Evolutionary conservation across 2,888 invertebrate species (phyloP), one percentile per base, ranked within the genome.

Genomic region (Bombylius discolor): DNA sequence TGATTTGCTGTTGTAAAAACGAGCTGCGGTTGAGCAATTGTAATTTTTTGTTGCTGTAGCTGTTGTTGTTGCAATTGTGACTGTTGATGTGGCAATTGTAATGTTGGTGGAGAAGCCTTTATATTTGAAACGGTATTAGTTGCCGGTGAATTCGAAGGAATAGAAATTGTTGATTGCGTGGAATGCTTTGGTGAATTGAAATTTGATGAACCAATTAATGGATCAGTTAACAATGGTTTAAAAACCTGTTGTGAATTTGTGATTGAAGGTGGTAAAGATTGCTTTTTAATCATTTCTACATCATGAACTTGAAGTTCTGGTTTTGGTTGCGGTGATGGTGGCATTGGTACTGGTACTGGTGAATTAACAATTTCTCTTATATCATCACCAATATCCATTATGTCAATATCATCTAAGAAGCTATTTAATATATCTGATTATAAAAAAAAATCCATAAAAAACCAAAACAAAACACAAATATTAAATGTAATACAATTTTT

Each of bases 391-490:
- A 70, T 60, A 50, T 69, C 64, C 12, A 65, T 64, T 52, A 66
- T 65, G 58, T 71, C 70, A 61, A 72, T 68, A 45, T 70, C 71
- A 53, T 68, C 67, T 5, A 71, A 63, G 47, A 72, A 69, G 47
- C 65, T 70, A 56, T 68, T 68, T 14, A 72, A 39, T 66, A 72
- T 67, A 51, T 72, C 72, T 39, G 45, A 49, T 5, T 13, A 7
- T n/a, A 52, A 31, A 13, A 32, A 47, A 8, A 42, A 36, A 44
- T 42, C n/a, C 32, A 45, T 4, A 36, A 42, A 42, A 42, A 23
- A 7, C 33, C 47, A 5, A n/a, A 5, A 42, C 11, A 4, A 8
- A 42, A 11, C 4, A 42, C 5, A 36, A 36, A 36, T 36, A 36
- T 7, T 36, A 36, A 36, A 5, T 36, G 1, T 8, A 3, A 7